These are phyloP conservation scores for Plutomurus gul DNA, from an alignment of 1,140 invertebrate genomes.

Conservation along the genomic window DNA sequence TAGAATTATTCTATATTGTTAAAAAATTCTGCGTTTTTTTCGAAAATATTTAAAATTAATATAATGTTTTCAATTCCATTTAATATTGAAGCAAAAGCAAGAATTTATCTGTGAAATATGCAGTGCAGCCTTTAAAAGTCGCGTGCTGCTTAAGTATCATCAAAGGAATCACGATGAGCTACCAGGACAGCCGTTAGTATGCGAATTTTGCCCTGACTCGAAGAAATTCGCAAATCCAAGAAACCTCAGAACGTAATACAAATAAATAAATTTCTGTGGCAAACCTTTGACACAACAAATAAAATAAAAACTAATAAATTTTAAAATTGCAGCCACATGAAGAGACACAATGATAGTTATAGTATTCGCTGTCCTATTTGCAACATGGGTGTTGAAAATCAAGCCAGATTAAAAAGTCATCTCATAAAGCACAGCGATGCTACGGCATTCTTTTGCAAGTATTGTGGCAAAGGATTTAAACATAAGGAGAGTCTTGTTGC, in stretches of 20 bases:
- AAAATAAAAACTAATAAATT: too few relatives aligned
- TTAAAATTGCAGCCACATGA: neutral
- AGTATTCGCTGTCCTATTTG: neutral
- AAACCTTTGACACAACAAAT: too few relatives aligned
- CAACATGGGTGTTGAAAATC: neutral
- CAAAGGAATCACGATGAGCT: neutral
- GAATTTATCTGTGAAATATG: neutral
- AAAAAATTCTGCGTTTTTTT: too few relatives aligned
- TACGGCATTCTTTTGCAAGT: neutral
- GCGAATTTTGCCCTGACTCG: neutral
- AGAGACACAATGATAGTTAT: neutral
- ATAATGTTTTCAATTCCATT: neutral
- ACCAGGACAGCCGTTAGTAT: neutral
- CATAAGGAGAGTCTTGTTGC: neutral
- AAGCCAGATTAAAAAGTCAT: neutral
- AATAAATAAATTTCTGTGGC: too few relatives aligned
- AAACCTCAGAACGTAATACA: neutral
- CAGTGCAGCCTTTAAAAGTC: neutral
- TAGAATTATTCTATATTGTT: neutral
- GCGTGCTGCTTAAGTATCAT: neutral
- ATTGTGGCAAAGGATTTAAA: neutral
- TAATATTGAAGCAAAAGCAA: neutral
- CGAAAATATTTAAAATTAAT: too few relatives aligned
- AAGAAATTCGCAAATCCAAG: neutral
- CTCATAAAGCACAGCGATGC: neutral